Evolutionary conservation across 1,140 invertebrate species (phyloP), one percentile per base, ranked within the genome.

Genomic region (Atta cephalotes): DNA sequence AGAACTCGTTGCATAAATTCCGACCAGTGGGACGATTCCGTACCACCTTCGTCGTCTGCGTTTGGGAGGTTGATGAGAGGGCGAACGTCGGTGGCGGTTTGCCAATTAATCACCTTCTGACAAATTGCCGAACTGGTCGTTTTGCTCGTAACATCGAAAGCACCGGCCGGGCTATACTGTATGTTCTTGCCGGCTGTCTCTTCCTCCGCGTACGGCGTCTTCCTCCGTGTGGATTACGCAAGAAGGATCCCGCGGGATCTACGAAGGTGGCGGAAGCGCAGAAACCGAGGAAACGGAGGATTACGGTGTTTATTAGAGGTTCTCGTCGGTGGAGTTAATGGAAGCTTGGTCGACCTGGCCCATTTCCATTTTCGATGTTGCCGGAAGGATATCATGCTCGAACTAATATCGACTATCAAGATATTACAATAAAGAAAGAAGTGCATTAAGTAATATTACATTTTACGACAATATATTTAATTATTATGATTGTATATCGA

Each of bases 21-120:
- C 39, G 10, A 35, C 18, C 35, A 74, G 35, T 51, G 31, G 35
- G 35, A n/a, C 51, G 31, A 12, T 53, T 7, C 49, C 65, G 21
- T 56, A n/a, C 35, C 80, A 25, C 66, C 68, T 74, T 82, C 80
- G 56, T 82, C 80, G 80, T 56, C 68, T 16, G 12, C 39, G 31
- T 39, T 25, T 58, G 31, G 78, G 21, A 39, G n/a, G 39, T 82
- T 35, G 53, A 16, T 56, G 70, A 82, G 70, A 66, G 68, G 16
- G 45, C 1, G 79, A 74, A 49, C 53, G 68, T n/a, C 68, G 18
- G 35, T 49, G 56, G 56, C 25, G 80, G 70, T 14, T 84, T 58
- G 70, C 80, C 80, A 76, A 84, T 84, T 84, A 84, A 84, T 84
- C 80, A 84, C 80, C n/a, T 58, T 49, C 80, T 74, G 80, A 76